Evolutionary conservation across 37 sponge, comb jelly and placozoan genomes (phyloP).

Genomic region (Haliclona indistincta): DNA sequence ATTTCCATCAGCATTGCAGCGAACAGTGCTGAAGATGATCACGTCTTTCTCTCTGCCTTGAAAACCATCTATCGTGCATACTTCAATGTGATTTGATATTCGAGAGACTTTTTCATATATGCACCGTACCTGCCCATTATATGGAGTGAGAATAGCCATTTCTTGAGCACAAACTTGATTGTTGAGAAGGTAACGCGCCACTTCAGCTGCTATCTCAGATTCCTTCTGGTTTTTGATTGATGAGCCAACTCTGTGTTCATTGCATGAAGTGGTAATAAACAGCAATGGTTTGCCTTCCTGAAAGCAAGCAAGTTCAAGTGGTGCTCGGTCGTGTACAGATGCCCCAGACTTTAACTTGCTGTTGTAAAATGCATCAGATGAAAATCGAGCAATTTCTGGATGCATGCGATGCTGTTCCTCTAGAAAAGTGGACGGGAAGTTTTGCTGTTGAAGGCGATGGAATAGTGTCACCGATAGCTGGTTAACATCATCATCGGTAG

Average conservation of each 20-base stretch:
- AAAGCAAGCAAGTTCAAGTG: neutral
- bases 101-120: slow-evolving; percentile 26
- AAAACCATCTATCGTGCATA: slow-evolving; percentile 66
- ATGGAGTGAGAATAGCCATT: slow-evolving; percentile 74
- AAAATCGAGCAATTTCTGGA: slow-evolving; percentile 58
- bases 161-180: slow-evolving; percentile 24
- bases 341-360: slow-evolving; percentile 51
- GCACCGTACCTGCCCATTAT: slow-evolving; percentile 67
- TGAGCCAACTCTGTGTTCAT: slow-evolving; percentile 33
- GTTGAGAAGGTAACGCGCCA: slow-evolving; percentile 33
- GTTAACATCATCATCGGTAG: slow-evolving; percentile 2
- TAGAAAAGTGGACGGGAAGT: slow-evolving; percentile 36
- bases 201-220: slow-evolving; percentile 39
- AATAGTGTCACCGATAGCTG: slow-evolving; percentile 51
- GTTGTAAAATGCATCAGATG: slow-evolving; percentile 55
- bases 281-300: slow-evolving; percentile 30
- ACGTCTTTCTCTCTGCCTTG: slow-evolving; percentile 83
- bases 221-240: slow-evolving; percentile 60
- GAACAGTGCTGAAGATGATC: slow-evolving; percentile 71
- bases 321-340: neutral
- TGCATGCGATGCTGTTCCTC: slow-evolving; percentile 83
- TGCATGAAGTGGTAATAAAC: slow-evolving; percentile 48
- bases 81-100: slow-evolving; percentile 19
- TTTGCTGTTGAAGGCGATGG: slow-evolving; percentile 59
- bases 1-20: slow-evolving; percentile 16